Percentiles rank a stretch among this genome's conserved stretches.
These are phyloP conservation scores for Liasis olivaceus DNA, from an alignment of 2,797 vertebrate genomes.

Conservation along the genomic window DNA sequence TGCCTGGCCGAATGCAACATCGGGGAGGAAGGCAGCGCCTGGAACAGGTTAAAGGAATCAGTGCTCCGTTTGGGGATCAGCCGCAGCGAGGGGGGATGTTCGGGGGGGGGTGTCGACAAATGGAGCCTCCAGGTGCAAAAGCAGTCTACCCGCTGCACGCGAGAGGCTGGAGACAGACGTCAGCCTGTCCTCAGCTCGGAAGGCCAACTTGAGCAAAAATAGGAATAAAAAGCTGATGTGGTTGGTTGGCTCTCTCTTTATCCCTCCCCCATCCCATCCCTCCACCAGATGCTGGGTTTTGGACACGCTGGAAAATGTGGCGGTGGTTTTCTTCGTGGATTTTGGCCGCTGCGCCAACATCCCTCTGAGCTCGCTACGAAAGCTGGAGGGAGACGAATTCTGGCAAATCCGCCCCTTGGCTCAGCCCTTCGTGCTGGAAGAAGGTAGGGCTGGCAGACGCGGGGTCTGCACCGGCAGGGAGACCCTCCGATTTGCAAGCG, in stretches of 20 bases:
- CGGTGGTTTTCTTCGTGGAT: constrained; percentile 40
- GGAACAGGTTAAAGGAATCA: constrained; percentile 44
- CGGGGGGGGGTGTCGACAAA: too few relatives aligned
- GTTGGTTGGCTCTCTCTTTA: rapidly evolving
- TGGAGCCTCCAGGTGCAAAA: not conserved
- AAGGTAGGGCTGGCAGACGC: constrained; percentile 9
- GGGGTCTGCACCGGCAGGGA: too few relatives aligned
- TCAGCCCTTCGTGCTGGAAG: constrained; percentile 47
- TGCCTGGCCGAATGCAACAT: constrained; percentile 37
- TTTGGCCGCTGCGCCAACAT: constrained; percentile 25
- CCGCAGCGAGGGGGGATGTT: not conserved
- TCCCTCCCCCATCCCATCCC: not conserved
- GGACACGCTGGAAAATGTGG: constrained; percentile 1
- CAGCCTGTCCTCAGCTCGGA: not conserved
- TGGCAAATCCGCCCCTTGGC: constrained; percentile 40
- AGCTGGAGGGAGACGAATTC: constrained; percentile 24
- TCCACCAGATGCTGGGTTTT: constrained; percentile 49
- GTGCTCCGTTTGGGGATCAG: not conserved
- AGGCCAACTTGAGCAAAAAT: not conserved
- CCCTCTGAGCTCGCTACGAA: not conserved
- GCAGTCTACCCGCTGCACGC: not conserved
- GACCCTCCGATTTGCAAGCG: not conserved
- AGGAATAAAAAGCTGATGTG: not conserved
- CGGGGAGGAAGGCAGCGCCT: not conserved
- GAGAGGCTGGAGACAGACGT: not conserved